Base-by-base conservation (phyloP, 1,140 invertebrate genomes). In the Sitophilus oryzae region DNA sequence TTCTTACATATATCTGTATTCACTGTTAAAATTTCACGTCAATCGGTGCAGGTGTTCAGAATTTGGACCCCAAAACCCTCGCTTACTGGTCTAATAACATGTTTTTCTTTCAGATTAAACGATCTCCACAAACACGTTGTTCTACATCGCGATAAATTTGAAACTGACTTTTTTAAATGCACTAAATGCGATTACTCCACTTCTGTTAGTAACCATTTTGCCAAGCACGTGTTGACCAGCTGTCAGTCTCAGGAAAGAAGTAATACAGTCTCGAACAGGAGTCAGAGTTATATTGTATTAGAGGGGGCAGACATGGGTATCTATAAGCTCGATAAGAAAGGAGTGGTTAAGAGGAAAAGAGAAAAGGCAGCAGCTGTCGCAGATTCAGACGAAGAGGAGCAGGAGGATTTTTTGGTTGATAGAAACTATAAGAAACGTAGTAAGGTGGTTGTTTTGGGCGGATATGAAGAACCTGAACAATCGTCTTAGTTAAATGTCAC, bases 71-170 rank as follows among this genome's bases (percentile, higher is more conserved):
- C n/a, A n/a, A n/a, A n/a, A n/a, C n/a, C n/a, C n/a, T n/a, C n/a
- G n/a, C n/a, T n/a, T n/a, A n/a, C n/a, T n/a, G n/a, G n/a, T n/a
- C n/a, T n/a, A n/a, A n/a, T n/a, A n/a, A n/a, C n/a, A n/a, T n/a
- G n/a, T n/a, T n/a, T 42, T 43, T n/a, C 15, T 36, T 48, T 15
- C 30, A 56, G 55, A 21, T 41, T 47, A 19, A 62, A 62, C 40
- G 56, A 58, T 40, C 43, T 62, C 11, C 52, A 58, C 30, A 62
- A 58, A 35, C 60, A 62, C 38, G 56, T 59, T 14, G 16, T 59
- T 8, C 16, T 58, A 37, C 60, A 62, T 20, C 46, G 60, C 19
- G 60, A 62, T 25, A 42, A 44, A 43, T 23, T 23, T 3, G 23
- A 50, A 6, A 21, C 44, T 16, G 53, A 52, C 5, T 18, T 50